phyloP scores from a whole-genome alignment of 2,888 invertebrate species.

The Stictocephala bisonia region DNA sequence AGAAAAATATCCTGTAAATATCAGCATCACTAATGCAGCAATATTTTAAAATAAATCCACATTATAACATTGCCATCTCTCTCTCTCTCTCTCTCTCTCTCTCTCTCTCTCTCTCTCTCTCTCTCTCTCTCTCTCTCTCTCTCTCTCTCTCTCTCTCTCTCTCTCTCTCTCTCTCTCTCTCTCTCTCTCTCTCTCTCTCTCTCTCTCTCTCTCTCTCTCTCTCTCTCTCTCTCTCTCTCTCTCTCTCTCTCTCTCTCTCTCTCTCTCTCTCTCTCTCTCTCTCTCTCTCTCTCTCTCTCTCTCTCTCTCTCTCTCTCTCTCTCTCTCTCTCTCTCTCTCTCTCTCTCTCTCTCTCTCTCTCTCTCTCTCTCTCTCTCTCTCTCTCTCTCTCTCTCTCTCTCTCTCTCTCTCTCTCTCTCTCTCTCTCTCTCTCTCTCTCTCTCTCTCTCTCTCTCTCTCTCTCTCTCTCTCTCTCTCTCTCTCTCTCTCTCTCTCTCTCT shows the following conservation, averaged over 20 bases:
- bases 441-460: neutral
- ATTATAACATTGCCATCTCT: too few species aligned
- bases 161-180: too few species aligned
- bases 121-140: too few species aligned
- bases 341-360: neutral
- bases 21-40: too few species aligned
- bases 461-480: neutral
- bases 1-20: too few species aligned
- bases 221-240: neutral
- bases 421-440: neutral
- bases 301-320: neutral
- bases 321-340: neutral
- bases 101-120: too few species aligned
- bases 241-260: neutral
- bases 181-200: too few species aligned
- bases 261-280: slow-evolving; percentile 33
- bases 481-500: slow-evolving; percentile 34
- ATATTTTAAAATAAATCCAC: too few species aligned
- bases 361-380: neutral
- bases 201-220: neutral
- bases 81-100: too few species aligned
- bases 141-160: too few species aligned
- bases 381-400: neutral
- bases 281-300: neutral
- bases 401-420: neutral